Evolutionary conservation across 2,113 vertebrate species (phyloP).

Genomic region (Chionomys nivalis): DNA sequence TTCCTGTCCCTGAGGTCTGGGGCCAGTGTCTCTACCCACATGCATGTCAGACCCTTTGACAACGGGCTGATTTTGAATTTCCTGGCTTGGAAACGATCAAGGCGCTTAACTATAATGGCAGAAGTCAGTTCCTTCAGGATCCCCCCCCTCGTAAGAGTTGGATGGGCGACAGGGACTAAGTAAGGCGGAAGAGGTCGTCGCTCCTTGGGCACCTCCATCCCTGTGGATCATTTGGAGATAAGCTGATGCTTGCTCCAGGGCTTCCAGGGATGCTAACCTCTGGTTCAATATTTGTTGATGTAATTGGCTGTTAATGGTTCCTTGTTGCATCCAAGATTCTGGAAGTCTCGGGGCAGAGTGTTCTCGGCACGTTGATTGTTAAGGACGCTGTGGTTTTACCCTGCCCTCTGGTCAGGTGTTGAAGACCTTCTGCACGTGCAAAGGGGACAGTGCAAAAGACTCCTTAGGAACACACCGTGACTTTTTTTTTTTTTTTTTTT

Average conservation of each 20-base stretch:
- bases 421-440: not conserved
- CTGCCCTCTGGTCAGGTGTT: not conserved
- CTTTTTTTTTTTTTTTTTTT: not conserved
- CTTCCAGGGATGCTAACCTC: conserved; percentile 74
- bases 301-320: not conserved
- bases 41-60: not conserved
- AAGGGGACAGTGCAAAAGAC: not conserved
- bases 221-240: conserved; percentile 87
- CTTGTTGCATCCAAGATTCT: not conserved
- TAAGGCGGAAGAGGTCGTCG: not conserved
- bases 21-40: conserved; percentile 11
- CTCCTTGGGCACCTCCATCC: fast-evolving
- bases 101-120: not conserved
- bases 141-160: not conserved
- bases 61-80: not conserved
- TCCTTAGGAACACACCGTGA: not conserved
- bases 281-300: not conserved
- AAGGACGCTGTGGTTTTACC: not conserved
- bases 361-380: not conserved
- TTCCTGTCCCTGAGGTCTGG: conserved; percentile 58
- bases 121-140: not conserved
- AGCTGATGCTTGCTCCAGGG: conserved; percentile 86
- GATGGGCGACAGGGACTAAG: not conserved
- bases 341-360: not conserved
- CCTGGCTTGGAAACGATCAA: not conserved